A percentile compares a stretch with the other conserved stretches of the same genome.
phyloP scores from a whole-genome alignment of 2,888 invertebrate species.

The Mythimna albipuncta region DNA sequence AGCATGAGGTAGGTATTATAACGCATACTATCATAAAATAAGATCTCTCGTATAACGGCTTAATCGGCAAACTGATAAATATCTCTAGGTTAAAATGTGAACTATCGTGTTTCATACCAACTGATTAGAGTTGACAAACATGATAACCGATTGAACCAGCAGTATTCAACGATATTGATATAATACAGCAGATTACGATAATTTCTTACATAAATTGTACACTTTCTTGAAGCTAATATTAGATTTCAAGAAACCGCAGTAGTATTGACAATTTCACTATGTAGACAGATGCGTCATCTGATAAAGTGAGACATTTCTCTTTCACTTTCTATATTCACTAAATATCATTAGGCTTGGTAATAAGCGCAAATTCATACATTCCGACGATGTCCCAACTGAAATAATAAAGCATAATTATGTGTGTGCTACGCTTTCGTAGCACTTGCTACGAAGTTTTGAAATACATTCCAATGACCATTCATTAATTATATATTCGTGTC shows the following conservation, averaged over 20 bases:
- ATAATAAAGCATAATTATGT: slow-evolving; percentile 34
- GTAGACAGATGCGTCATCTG: slow-evolving; percentile 52
- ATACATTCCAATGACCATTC: slow-evolving; percentile 12
- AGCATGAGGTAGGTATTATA: not conserved
- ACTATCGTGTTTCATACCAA: slow-evolving; percentile 17
- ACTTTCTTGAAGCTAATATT: slow-evolving; percentile 57
- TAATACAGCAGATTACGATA: slow-evolving; percentile 26
- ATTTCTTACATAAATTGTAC: slow-evolving; percentile 33
- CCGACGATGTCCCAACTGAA: slow-evolving; percentile 15
- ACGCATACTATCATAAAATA: not conserved
- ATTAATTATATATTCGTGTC: slow-evolving; percentile 15
- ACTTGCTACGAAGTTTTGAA: slow-evolving; percentile 66
- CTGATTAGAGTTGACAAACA: slow-evolving; percentile 35
- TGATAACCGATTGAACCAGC: slow-evolving; percentile 37
- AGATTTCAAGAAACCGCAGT: slow-evolving; percentile 57
- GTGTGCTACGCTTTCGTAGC: slow-evolving; percentile 73
- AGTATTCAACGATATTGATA: slow-evolving; percentile 23
- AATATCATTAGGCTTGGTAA: slow-evolving; percentile 31
- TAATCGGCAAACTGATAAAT: slow-evolving; percentile 6
- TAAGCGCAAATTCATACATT: slow-evolving; percentile 28
- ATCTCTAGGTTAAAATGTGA: slow-evolving; percentile 25
- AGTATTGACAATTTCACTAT: slow-evolving; percentile 50
- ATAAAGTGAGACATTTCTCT: slow-evolving; percentile 54
- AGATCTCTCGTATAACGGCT: not conserved
- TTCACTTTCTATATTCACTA: slow-evolving; percentile 53